Conservation (phyloP, 2,113 vertebrate genomes). For the Edolisoma coerulescens region DNA sequence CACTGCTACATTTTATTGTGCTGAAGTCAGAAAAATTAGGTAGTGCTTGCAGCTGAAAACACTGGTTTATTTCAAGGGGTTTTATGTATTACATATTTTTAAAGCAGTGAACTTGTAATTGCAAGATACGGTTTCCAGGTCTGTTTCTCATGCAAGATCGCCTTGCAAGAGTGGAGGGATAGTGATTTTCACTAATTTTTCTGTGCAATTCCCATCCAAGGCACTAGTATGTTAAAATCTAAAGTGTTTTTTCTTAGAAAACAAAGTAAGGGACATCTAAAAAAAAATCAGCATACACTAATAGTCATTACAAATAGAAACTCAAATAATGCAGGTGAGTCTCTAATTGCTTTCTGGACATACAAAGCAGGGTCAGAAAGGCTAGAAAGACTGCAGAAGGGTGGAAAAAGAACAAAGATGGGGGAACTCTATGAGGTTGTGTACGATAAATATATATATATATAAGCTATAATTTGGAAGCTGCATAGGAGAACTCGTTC, state of each 20-base stretch:
- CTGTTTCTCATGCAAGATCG: neutral
- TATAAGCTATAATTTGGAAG: neutral
- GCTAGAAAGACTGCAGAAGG: neutral
- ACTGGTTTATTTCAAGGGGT: neutral
- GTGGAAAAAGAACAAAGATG: neutral
- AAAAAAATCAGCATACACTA: neutral
- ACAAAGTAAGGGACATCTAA: neutral
- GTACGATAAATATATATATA: neutral
- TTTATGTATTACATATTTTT: neutral
- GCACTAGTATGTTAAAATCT: neutral
- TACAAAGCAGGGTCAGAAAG: neutral
- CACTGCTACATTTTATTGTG: neutral
- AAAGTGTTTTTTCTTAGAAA: neutral
- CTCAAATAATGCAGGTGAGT: neutral
- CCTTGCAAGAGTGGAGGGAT: neutral
- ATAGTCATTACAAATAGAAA: neutral
- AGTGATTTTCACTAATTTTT: neutral
- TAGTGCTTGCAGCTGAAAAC: neutral
- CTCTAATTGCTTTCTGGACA: neutral
- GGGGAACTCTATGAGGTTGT: neutral
- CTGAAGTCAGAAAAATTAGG: neutral
- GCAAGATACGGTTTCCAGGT: neutral
- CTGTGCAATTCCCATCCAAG: neutral
- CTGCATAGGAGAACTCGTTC: neutral
- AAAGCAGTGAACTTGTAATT: neutral